Base-by-base conservation (phyloP, 2,113 vertebrate species). In the Etheostoma cragini region DNA sequence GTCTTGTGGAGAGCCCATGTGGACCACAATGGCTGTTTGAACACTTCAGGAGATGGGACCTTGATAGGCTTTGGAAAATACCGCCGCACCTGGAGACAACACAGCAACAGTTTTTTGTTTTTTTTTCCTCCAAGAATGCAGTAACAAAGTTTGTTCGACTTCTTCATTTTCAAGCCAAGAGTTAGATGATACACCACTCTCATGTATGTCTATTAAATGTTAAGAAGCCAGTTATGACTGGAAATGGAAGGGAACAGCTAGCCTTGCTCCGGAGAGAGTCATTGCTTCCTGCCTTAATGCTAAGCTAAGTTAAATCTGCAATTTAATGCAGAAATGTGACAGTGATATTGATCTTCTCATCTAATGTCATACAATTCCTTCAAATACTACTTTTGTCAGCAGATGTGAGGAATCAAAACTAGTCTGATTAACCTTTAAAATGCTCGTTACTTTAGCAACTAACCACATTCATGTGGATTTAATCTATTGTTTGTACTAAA, bases 11-110 rank as follows among this genome's bases (percentile, higher is more conserved):
- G 77, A 30, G 96, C 96, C 96, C 96, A 96, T 0, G 97, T 97
- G 69, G 97, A 98, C 97, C 97, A 98, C 76, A 97, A 91, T 0
- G 97, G 97, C 72, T 96, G 91, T 30, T 91, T 93, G 88, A 98
- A 98, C 65, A 96, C 94, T 4, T 94, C 94, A 21, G 95, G 87
- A 0, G 96, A 95, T 0, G 97, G 97, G 53, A 97, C 95, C 82
- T 96, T 95, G 8, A 95, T 95, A 0, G 97, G 97, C 79, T 97
- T 98, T 80, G 96, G 95, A 86, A 98, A 98, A 91, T 98, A 97
- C 42, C 95, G 94, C 47, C 97, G 95, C 12, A 98, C 93, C 93
- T 94, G 66, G 54, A 19, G 1, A 57, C 63, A 74, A 83, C 54
- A 60, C 8, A 33, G 3, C 38, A 47, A 52, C 5, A 45, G 3